phyloP scores from a whole-genome alignment of 2,888 invertebrate genomes.

The Eudasyphora cyanicolor region DNA sequence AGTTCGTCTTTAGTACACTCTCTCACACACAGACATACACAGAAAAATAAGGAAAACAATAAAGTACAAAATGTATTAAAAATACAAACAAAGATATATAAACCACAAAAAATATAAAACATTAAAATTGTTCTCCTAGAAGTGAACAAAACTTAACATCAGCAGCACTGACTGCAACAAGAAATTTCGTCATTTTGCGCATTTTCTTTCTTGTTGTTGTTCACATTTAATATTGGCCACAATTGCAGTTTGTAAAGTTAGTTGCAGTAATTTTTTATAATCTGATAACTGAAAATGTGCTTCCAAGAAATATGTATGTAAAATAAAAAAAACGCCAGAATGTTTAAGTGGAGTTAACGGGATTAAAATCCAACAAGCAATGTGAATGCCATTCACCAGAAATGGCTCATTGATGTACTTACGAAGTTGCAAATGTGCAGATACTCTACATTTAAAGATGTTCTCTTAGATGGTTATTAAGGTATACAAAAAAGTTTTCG shows the following conservation, averaged over 20 bases:
- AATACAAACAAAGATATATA: background rate
- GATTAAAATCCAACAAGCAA: no score
- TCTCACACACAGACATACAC: background rate
- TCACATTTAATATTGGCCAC: background rate
- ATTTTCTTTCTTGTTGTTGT: background rate
- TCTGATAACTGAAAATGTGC: no score
- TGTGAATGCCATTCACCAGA: no score
- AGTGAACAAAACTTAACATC: background rate
- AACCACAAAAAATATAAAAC: no score
- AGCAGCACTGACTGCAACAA: background rate
- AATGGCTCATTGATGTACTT: no score
- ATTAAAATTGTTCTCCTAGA: no score
- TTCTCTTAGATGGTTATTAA: no score
- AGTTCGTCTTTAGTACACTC: background rate
- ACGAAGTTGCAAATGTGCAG: no score
- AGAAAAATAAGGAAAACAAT: background rate
- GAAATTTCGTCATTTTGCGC: background rate
- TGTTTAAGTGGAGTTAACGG: no score
- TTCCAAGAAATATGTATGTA: no score
- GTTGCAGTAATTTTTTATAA: background rate
- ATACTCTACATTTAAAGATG: no score
- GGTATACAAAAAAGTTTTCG: no score
- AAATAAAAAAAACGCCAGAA: background rate
- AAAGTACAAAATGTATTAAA: background rate
- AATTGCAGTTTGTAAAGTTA: background rate